A percentile compares a stretch with the other conserved stretches of the same genome.
Evolutionary conservation across 2,888 invertebrate species (phyloP).

Genomic region (Drosophila subquinaria): DNA sequence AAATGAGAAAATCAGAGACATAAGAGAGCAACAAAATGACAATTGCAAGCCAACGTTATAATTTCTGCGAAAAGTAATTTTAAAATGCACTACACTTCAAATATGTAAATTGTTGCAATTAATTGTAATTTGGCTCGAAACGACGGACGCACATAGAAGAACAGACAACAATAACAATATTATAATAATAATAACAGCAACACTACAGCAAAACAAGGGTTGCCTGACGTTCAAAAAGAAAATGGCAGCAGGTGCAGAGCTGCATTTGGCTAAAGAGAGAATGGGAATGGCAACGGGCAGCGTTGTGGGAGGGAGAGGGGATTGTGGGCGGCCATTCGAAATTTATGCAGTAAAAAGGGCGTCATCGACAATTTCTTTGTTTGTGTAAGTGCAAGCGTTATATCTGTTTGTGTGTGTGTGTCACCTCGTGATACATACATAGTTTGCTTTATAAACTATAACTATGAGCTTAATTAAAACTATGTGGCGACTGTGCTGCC

Average conservation of each 20-base stretch:
- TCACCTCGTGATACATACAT: no score
- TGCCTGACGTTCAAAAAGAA: conserved; percentile 69
- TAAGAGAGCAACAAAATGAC: conserved; percentile 27
- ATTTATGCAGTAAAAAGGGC: conserved; percentile 69
- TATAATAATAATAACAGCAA: conserved; percentile 31
- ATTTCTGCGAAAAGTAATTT: conserved; percentile 46
- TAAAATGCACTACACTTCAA: conserved; percentile 35
- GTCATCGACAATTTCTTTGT: conserved; percentile 50
- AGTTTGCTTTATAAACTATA: conserved; percentile 38
- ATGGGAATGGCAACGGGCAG: conserved; percentile 4
- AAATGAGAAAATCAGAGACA: conserved; percentile 20
- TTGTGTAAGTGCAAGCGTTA: conserved; percentile 1
- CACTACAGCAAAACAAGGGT: conserved; percentile 50
- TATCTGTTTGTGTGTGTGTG: background rate
- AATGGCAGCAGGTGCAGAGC: conserved; percentile 77
- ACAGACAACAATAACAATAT: conserved; percentile 44
- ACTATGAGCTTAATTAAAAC: conserved; percentile 60
- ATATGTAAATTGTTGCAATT: conserved; percentile 74
- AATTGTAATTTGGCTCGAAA: conserved; percentile 65
- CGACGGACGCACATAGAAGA: conserved; percentile 36
- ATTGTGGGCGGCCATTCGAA: conserved; percentile 42
- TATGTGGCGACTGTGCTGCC: conserved; percentile 19
- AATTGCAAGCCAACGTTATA: conserved; percentile 30
- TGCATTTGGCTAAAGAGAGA: conserved; percentile 44
- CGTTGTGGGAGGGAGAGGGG: background rate